Evolutionary conservation across 1,140 invertebrate genomes (phyloP).

Genomic region (Drosophila carrolli): DNA sequence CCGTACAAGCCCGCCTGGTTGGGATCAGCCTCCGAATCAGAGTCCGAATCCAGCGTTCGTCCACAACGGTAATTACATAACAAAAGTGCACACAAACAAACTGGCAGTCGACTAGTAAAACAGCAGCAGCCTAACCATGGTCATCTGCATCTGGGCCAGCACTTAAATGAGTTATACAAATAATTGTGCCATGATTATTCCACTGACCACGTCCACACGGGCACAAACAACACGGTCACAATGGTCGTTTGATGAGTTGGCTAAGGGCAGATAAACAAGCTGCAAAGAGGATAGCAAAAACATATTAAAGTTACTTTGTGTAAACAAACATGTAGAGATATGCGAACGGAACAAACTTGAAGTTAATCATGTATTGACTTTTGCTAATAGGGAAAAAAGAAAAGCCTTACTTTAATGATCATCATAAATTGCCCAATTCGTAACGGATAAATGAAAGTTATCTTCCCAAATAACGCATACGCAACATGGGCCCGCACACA

Average conservation of each 20-base stretch:
- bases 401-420: slow-evolving; percentile 25
- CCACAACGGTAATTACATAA: slow-evolving; percentile 72
- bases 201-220: slow-evolving; percentile 48
- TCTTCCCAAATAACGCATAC: slow-evolving; percentile 45
- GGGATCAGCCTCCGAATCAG: slow-evolving; percentile 4
- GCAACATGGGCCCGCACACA: slow-evolving; percentile 37
- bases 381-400: neutral
- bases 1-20: slow-evolving; percentile 45
- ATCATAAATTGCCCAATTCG: slow-evolving; percentile 32
- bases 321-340: slow-evolving; percentile 15
- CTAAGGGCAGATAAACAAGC: slow-evolving; percentile 8
- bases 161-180: slow-evolving; percentile 74
- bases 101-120: slow-evolving; percentile 14
- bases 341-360: slow-evolving; percentile 1
- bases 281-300: slow-evolving; percentile 7
- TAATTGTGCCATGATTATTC: slow-evolving; percentile 70
- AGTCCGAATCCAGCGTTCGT: slow-evolving; percentile 16
- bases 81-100: slow-evolving; percentile 69
- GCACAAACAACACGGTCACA: slow-evolving; percentile 17
- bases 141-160: slow-evolving; percentile 47
- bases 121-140: slow-evolving; percentile 21
- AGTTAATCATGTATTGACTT: slow-evolving; percentile 42
- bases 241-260: slow-evolving; percentile 22
- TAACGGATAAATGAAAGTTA: slow-evolving; percentile 29
- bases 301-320: slow-evolving; percentile 39